Evolutionary conservation across 2,888 invertebrate species (phyloP), one percentile per base, ranked within the genome.

Genomic region (Andrena camellia): DNA sequence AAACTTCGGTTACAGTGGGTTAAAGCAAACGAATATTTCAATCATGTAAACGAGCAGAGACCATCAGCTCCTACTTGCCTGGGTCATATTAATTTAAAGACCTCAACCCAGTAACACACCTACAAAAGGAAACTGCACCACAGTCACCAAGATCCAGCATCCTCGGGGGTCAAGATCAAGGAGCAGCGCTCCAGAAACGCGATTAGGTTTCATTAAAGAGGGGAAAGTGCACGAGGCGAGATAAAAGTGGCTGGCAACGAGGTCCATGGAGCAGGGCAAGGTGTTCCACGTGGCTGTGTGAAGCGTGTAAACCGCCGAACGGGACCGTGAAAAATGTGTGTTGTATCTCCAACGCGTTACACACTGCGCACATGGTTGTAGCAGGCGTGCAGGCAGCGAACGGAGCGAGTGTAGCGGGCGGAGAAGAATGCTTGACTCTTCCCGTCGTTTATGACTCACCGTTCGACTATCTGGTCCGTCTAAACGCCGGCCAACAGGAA

Each of bases 371-470:
- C 29, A 63, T 68, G 23, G 35, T 60, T 20, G 52, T 26, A 31
- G 2, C 17, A 6, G 29, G 54, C 23, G 10, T 54, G 26, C 26
- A 52, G 54, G 10, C 35, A 59, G 67, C 31, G 6, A 10, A 10
- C 13, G 35, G 50, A 26, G 52, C 67, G 35, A 59, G 64, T 0
- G 74, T 48, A 70, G 66, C 31, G 26, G 23, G 10, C 48, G 48
- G 76, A 42, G 73, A 84, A 78, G 82, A 84, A 83, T 71, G 82
- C 62, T 31, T 33, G 67, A 52, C 71, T 78, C 82, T 78, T 82
- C 77, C 69, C 83, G 82, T 78, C 74, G 81, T 77, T 73, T 70
- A 67, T 84, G 84, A 84, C 82, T 83, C 84, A 84, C 70, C 69
- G 66, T 76, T 84, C 64, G 78, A 73, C 78, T 84, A 84, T 84